A percentile compares a stretch with the other conserved stretches of the same genome.
Conservation (phyloP, 2,113 vertebrate genomes). For the Martes martes region DNA sequence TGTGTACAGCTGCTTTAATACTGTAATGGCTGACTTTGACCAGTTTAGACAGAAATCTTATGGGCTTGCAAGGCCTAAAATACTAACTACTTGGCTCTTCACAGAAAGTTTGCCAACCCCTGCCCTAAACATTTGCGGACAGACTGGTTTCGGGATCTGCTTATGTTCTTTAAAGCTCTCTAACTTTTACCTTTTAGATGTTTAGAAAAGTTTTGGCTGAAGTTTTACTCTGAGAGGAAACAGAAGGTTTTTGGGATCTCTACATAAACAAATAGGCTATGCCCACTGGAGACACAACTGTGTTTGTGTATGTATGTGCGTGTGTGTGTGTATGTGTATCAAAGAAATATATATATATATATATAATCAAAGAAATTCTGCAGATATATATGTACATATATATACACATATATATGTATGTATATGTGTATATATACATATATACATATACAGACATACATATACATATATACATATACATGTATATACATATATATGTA, state of each 20-base stretch:
- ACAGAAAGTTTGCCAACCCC: not conserved
- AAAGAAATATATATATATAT: too few species aligned
- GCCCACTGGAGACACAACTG: not conserved
- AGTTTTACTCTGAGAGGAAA: conserved; percentile 2
- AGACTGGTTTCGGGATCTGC: conserved; percentile 11
- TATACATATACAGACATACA: too few species aligned
- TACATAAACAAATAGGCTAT: not conserved
- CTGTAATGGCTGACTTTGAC: not conserved
- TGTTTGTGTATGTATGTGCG: not conserved
- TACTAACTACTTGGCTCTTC: not conserved
- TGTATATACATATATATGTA: too few species aligned
- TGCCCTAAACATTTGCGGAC: not conserved
- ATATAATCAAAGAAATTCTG: too few species aligned
- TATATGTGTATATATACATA: too few species aligned
- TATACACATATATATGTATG: too few species aligned
- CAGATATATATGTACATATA: too few species aligned
- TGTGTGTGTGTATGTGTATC: too few species aligned
- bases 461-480: too few species aligned
- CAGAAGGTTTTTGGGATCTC: conserved; percentile 15
- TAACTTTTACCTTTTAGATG: not conserved
- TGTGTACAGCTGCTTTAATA: not conserved
- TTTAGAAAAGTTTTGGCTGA: not conserved
- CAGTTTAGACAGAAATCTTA: not conserved
- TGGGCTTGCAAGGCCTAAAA: not conserved
- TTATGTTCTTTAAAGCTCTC: not conserved